These are phyloP conservation scores for Plectropomus leopardus DNA, from an alignment of 2,113 vertebrate species.

Conservation along the genomic window DNA sequence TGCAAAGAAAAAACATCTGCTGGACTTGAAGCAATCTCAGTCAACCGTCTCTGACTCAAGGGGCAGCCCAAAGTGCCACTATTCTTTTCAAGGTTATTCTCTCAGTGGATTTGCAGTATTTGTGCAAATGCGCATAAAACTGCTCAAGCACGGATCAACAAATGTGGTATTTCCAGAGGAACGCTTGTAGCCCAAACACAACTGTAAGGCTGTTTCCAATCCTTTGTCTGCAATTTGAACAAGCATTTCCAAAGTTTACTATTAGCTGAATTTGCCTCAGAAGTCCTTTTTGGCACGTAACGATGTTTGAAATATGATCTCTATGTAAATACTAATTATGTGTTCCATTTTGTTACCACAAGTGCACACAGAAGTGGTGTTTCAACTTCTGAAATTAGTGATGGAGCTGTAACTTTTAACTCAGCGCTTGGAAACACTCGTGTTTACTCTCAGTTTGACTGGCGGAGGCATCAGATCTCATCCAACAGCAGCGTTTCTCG, in stretches of 20 bases:
- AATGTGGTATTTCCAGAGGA: background rate
- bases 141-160: background rate
- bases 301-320: conserved; percentile 6
- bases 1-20: no score
- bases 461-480: background rate
- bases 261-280: background rate
- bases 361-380: conserved; percentile 1
- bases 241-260: conserved; percentile 2
- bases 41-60: no score
- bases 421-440: background rate
- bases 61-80: background rate
- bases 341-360: background rate
- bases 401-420: background rate
- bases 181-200: background rate
- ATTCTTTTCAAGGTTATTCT: background rate
- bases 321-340: conserved; percentile 15
- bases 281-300: background rate
- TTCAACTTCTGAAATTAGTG: conserved; percentile 10
- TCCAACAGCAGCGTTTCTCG: conserved; percentile 7
- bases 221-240: background rate
- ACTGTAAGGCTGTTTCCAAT: background rate
- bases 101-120: background rate
- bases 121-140: background rate
- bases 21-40: no score
- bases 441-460: conserved; percentile 1